Conservation (phyloP, 2,888 invertebrate species). For the Caenorhabditis doughertyi region DNA sequence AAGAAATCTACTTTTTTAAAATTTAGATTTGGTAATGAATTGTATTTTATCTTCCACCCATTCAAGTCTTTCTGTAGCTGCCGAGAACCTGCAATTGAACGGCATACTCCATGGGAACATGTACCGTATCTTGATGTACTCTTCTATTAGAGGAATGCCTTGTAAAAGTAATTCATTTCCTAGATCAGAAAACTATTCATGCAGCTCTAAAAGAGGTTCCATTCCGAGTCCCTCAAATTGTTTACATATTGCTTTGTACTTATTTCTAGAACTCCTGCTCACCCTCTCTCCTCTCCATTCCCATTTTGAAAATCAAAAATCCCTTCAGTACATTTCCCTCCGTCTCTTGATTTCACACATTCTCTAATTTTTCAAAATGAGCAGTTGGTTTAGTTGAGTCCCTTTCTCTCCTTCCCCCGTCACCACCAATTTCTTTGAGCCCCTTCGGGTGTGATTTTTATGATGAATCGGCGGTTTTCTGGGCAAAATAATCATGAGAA, state of each 20-base stretch:
- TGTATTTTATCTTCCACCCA: too few relatives aligned
- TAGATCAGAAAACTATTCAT: too few relatives aligned
- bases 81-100: too few relatives aligned
- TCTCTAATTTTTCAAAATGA: conserved; percentile 3
- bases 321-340: neutral
- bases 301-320: neutral
- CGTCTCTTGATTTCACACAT: conserved; percentile 14
- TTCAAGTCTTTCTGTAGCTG: too few relatives aligned
- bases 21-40: too few relatives aligned
- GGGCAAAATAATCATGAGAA: conserved; percentile 31
- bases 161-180: too few relatives aligned
- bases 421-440: neutral
- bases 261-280: neutral
- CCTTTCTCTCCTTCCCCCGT: too few relatives aligned
- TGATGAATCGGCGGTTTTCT: conserved; percentile 57
- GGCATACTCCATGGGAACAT: too few relatives aligned
- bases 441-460: conserved; percentile 55
- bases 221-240: neutral
- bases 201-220: too few relatives aligned
- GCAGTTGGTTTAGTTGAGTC: conserved; percentile 34
- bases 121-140: too few relatives aligned
- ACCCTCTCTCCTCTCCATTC: neutral
- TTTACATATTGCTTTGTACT: neutral
- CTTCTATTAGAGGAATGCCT: too few relatives aligned
- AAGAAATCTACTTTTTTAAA: too few relatives aligned